These are phyloP conservation scores for Drymodes brunneopygia DNA, from an alignment of 2,113 vertebrate species.

Conservation along the genomic window DNA sequence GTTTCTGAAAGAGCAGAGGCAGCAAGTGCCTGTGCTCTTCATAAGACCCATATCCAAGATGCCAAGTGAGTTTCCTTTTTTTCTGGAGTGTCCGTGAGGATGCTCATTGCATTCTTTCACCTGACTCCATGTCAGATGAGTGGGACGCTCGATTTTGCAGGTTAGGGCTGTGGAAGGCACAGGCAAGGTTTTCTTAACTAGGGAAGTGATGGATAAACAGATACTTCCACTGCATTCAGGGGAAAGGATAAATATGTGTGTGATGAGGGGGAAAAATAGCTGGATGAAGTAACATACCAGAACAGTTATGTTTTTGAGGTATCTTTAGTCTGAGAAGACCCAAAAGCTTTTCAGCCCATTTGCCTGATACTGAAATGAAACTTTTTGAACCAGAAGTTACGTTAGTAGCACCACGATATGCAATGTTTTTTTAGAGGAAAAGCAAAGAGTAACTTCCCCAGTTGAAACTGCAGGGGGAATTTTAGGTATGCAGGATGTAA, in stretches of 20 bases:
- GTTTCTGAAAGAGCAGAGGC: not conserved
- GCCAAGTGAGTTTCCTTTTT: not conserved
- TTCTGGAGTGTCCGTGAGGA: not conserved
- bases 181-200: not conserved
- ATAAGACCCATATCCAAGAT: not conserved
- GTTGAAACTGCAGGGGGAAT: constrained; percentile 12
- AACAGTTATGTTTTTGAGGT: not conserved
- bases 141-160: not conserved
- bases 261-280: not conserved
- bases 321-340: not conserved
- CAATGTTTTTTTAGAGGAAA: not conserved
- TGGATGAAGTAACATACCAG: not conserved
- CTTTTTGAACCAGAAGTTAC: not conserved
- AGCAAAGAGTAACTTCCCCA: not conserved
- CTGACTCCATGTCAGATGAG: not conserved
- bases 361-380: not conserved
- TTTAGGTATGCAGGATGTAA: constrained; percentile 48
- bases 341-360: not conserved
- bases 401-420: not conserved
- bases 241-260: not conserved
- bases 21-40: not conserved
- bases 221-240: not conserved
- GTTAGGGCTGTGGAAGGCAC: not conserved
- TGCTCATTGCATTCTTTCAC: not conserved
- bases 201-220: not conserved